Conservation (phyloP, 2,113 vertebrate genomes). For the Cinclus mexicanus region DNA sequence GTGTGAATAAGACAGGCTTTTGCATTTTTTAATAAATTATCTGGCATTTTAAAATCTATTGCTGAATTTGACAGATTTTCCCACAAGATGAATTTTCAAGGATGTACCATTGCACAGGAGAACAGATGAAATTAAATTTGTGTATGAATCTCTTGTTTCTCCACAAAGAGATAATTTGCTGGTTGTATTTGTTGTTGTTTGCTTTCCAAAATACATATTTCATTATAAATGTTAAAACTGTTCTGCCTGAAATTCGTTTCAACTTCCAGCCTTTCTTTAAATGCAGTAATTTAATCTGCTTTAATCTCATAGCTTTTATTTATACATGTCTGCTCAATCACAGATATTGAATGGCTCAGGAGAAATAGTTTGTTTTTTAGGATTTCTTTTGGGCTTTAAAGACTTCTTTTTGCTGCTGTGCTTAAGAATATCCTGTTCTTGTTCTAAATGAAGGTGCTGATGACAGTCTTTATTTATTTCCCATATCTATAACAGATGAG, state of each 20-base stretch:
- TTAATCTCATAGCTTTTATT: constrained; percentile 40
- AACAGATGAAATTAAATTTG: background rate
- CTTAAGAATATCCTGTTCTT: background rate
- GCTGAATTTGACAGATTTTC: background rate
- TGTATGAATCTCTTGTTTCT: background rate
- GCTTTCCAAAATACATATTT: background rate
- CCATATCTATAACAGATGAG: background rate
- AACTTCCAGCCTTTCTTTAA: constrained; percentile 29
- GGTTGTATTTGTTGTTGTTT: background rate
- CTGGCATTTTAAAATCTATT: background rate
- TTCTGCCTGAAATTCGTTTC: background rate
- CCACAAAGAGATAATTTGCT: background rate
- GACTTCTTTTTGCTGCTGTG: background rate
- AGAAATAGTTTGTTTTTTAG: background rate
- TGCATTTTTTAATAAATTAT: background rate
- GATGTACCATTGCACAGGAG: background rate
- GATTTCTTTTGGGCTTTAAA: background rate
- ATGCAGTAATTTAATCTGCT: constrained; percentile 35
- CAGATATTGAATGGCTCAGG: background rate
- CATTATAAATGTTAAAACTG: background rate
- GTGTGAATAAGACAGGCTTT: background rate
- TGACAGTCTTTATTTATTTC: background rate
- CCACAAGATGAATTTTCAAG: background rate
- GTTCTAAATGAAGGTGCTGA: background rate
- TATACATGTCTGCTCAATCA: background rate